Evolutionary conservation across 2,797 vertebrate genomes (phyloP).

Genomic region (Myripristis jacobus): DNA sequence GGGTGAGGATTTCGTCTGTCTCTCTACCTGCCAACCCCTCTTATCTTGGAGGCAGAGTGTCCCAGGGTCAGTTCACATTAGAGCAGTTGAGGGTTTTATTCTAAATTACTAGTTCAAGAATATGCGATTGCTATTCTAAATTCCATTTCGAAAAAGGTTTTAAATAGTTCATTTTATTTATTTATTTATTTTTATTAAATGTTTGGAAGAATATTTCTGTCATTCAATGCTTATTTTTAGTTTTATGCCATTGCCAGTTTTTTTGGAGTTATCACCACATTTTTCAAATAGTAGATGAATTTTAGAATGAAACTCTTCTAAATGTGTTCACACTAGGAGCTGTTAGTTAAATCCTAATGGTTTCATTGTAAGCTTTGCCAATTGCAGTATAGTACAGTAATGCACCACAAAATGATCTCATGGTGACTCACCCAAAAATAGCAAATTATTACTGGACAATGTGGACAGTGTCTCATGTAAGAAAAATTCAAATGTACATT

Average conservation of each 20-base stretch:
- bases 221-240: neutral
- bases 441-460: neutral
- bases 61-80: conserved; percentile 12
- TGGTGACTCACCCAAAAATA: conserved; percentile 4
- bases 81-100: neutral
- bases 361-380: too few relatives aligned
- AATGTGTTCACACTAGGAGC: too few relatives aligned
- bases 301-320: too few relatives aligned
- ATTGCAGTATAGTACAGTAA: too few relatives aligned
- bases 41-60: conserved; percentile 19
- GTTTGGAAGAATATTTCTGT: neutral
- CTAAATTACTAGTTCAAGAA: neutral
- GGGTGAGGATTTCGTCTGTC: conserved; percentile 39
- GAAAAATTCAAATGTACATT: conserved; percentile 4
- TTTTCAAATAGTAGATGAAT: neutral
- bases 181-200: too few relatives aligned
- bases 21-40: conserved; percentile 37
- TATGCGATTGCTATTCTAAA: too few relatives aligned
- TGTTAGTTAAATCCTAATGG: too few relatives aligned
- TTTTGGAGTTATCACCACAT: neutral
- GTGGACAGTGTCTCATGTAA: neutral
- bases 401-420: neutral
- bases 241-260: neutral
- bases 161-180: too few relatives aligned
- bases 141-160: neutral